Evolutionary conservation across 2,888 invertebrate species (phyloP).

Genomic region (Apamea crenata): DNA sequence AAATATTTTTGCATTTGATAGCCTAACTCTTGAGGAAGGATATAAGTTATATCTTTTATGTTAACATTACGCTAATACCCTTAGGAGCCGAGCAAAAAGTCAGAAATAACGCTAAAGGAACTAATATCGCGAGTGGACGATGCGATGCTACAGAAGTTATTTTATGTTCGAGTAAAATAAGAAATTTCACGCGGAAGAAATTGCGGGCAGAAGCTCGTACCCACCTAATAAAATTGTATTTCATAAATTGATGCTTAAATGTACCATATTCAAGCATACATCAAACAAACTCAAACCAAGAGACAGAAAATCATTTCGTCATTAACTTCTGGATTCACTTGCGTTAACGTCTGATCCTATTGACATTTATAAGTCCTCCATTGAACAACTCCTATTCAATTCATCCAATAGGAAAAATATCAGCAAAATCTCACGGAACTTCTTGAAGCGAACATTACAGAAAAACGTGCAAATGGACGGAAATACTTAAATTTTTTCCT

Average conservation of each 20-base stretch:
- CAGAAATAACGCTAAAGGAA: too few relatives aligned
- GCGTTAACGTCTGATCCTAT: slow-evolving; percentile 14
- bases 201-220: too few relatives aligned
- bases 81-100: too few relatives aligned
- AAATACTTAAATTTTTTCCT: slow-evolving; percentile 32
- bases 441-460: slow-evolving; percentile 39
- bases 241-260: neutral
- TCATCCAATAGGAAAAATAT: slow-evolving; percentile 39
- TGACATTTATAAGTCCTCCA: slow-evolving; percentile 23
- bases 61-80: too few relatives aligned
- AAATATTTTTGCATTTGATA: too few relatives aligned
- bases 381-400: slow-evolving; percentile 31
- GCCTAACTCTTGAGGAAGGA: too few relatives aligned
- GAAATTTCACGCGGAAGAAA: too few relatives aligned
- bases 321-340: slow-evolving; percentile 12
- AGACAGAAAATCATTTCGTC: neutral
- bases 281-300: slow-evolving; percentile 3
- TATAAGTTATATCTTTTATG: too few relatives aligned
- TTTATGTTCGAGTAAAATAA: too few relatives aligned
- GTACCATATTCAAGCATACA: neutral
- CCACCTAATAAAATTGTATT: too few relatives aligned
- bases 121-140: too few relatives aligned
- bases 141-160: too few relatives aligned
- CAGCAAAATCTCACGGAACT: slow-evolving; percentile 25
- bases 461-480: slow-evolving; percentile 39